These are phyloP conservation scores for Oryctolagus cuniculus DNA, from an alignment of 2,113 vertebrate genomes.

Conservation along the genomic window mOryCun1.1 NC_091448.1:27789001-27789500, in stretches of 20 bases:
- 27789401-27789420: conserved; percentile 28
- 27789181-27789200: no score
- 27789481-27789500: conserved; percentile 67
- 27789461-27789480: conserved; percentile 62
- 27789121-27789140: no score
- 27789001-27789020: no score
- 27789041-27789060: no score
- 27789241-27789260: background rate
- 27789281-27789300: conserved; percentile 29
- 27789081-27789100: no score
- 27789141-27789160: no score
- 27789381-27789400: conserved; percentile 16
- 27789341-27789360: background rate
- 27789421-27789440: conserved; percentile 29
- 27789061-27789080: no score
- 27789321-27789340: conserved; percentile 22
- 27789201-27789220: no score
- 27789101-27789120: no score
- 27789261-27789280: background rate
- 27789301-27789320: background rate
- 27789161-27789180: no score
- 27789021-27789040: no score
- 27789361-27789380: conserved; percentile 53
- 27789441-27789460: conserved; percentile 63
- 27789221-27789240: no score